Evolutionary conservation across 2,797 vertebrate species (phyloP), one percentile per base, ranked within the genome.

Genomic region (Sebastes hubbsi): DNA sequence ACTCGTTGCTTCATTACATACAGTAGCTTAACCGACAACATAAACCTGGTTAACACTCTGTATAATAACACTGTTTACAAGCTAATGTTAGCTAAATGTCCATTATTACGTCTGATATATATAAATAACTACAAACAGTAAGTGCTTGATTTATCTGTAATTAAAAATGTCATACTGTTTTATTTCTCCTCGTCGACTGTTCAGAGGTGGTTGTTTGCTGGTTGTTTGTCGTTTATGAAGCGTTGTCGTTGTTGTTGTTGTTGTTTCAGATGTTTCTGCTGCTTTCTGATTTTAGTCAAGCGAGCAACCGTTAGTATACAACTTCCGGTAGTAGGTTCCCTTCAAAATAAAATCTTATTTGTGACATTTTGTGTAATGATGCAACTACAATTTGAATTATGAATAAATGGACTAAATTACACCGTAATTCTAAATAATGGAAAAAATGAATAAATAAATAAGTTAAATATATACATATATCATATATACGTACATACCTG

Each of bases 261-360:
- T 38, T 38, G 36, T 38, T 38, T 38, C 36, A 38, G 36, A 38
- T 36, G 30, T 77, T 82, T 54, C 16, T 32, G 29, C 13, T 34
- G 10, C 34, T 72, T 54, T 56, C 8, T 0, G 55, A 16, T 42
- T 2, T 12, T 1, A 0, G 11, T 64, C 11, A 74, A 22, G 2
- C 0, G 0, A 7, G 0, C 10, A 2, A 18, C 2, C 4, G 4
- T 65, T 6, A 29, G 2, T 11, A 0, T 0, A 4, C 0, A 6
- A 67, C 67, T 32, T 91, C 89, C 88, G 84, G 55, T 59, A 1
- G 0, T 1, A 0, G 3, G 42, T 8, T 18, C 0, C 11, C 38
- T 88, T 75, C 82, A 86, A 80, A 89, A 88, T 85, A 88, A 81
- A 71, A 6, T 18, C 0, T 27, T 27, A 9, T 58, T 24, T 30